These are phyloP conservation scores for Podilymbus podiceps DNA, from an alignment of 2,113 vertebrate genomes.

Conservation along the genomic window DNA sequence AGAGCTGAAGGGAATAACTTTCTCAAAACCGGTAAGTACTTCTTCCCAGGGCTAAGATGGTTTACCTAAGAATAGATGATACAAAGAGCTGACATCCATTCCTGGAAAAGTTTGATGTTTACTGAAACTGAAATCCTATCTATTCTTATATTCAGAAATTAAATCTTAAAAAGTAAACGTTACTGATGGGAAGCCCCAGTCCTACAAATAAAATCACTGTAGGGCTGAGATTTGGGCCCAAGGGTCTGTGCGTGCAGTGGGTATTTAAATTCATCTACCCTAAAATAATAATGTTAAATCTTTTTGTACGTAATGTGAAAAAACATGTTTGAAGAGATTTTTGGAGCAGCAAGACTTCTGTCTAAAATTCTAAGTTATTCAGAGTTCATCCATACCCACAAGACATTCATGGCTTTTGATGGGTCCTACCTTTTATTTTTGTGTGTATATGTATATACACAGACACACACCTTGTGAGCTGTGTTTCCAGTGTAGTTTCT, in stretches of 20 bases:
- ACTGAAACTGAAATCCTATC: slow-evolving; percentile 60
- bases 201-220: not conserved
- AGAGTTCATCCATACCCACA: not conserved
- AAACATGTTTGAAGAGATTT: not conserved
- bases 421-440: not conserved
- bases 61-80: slow-evolving; percentile 22
- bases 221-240: not conserved
- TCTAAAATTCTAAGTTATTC: not conserved
- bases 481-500: not conserved
- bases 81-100: not conserved
- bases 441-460: not conserved
- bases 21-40: slow-evolving; percentile 62
- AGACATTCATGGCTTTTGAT: not conserved
- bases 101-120: slow-evolving; percentile 35
- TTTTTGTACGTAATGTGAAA: not conserved
- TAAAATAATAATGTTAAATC: not conserved
- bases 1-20: slow-evolving; percentile 65
- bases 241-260: not conserved
- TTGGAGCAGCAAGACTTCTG: not conserved
- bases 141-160: slow-evolving; percentile 32
- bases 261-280: not conserved
- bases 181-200: not conserved
- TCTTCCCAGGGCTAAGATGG: not conserved
- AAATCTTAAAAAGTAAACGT: not conserved
- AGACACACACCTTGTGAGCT: not conserved